phyloP scores from a whole-genome alignment of 2,797 vertebrate genomes.

The Karalla daura region DNA sequence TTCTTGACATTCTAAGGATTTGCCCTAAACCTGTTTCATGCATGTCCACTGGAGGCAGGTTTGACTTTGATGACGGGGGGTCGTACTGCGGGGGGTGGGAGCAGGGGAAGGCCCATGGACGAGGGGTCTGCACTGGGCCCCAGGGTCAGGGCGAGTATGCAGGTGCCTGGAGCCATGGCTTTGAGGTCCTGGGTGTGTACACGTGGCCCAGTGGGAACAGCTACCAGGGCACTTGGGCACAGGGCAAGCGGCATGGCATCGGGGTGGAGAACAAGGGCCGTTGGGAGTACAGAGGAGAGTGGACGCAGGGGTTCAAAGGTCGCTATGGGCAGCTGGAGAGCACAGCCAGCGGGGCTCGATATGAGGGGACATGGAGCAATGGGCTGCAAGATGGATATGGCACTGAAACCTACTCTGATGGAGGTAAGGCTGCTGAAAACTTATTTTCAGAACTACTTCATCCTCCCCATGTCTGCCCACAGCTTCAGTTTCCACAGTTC shows the following conservation, averaged over 20 bases:
- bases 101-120: slow-evolving; percentile 97
- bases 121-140: slow-evolving; percentile 97
- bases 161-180: slow-evolving; percentile 97
- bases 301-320: slow-evolving; percentile 98
- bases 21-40: slow-evolving; percentile 97
- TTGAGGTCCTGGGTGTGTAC: slow-evolving; percentile 97
- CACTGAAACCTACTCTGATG: slow-evolving; percentile 97
- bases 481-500: not conserved
- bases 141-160: slow-evolving; percentile 98
- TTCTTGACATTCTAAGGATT: slow-evolving; percentile 86
- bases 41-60: slow-evolving; percentile 99
- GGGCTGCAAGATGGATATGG: slow-evolving; percentile 98
- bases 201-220: slow-evolving; percentile 98
- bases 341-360: slow-evolving; percentile 92
- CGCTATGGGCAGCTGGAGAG: slow-evolving; percentile 97
- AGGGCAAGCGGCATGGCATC: slow-evolving; percentile 97
- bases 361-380: slow-evolving; percentile 98
- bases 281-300: slow-evolving; percentile 98
- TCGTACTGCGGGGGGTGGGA: slow-evolving; percentile 99
- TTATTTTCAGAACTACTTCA: not conserved
- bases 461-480: not conserved
- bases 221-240: slow-evolving; percentile 98
- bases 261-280: slow-evolving; percentile 98
- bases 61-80: slow-evolving; percentile 99
- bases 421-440: slow-evolving; percentile 86